Conservation (phyloP, 2,888 invertebrate genomes). For the Lordiphosa fenestrarum region DNA sequence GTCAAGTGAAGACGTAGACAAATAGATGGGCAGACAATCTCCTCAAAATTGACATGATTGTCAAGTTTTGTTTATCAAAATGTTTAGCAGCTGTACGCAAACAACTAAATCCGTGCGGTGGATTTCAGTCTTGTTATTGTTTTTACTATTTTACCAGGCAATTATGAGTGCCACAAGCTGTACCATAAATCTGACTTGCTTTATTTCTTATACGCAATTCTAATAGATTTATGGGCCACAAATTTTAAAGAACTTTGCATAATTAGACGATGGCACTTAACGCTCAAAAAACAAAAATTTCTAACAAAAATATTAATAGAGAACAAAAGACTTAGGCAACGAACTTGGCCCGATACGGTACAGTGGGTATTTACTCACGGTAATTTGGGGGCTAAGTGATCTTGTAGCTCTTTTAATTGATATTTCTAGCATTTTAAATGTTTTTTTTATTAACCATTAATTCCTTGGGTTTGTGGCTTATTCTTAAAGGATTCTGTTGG, state of each 20-base stretch:
- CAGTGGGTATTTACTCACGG: too few relatives aligned
- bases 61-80: slow-evolving; percentile 43
- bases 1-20: slow-evolving; percentile 58
- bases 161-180: too few relatives aligned
- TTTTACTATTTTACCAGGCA: neutral
- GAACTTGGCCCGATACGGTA: slow-evolving; percentile 39
- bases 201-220: neutral
- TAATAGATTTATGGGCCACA: neutral
- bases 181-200: neutral
- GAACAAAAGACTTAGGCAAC: slow-evolving; percentile 62
- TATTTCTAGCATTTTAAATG: too few relatives aligned
- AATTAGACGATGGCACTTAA: slow-evolving; percentile 6
- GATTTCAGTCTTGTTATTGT: neutral
- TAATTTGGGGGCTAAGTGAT: too few relatives aligned
- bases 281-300: neutral
- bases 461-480: neutral
- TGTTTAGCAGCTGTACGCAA: slow-evolving; percentile 22
- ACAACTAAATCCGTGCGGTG: slow-evolving; percentile 10
- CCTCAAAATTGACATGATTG: slow-evolving; percentile 36
- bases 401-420: too few relatives aligned
- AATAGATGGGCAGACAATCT: slow-evolving; percentile 46
- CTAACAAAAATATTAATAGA: too few relatives aligned
- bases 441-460: too few relatives aligned
- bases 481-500: too few relatives aligned
- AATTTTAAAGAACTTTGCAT: slow-evolving; percentile 2